Conservation (phyloP, 2,888 invertebrate species). For the Acholoe squamosa region DNA sequence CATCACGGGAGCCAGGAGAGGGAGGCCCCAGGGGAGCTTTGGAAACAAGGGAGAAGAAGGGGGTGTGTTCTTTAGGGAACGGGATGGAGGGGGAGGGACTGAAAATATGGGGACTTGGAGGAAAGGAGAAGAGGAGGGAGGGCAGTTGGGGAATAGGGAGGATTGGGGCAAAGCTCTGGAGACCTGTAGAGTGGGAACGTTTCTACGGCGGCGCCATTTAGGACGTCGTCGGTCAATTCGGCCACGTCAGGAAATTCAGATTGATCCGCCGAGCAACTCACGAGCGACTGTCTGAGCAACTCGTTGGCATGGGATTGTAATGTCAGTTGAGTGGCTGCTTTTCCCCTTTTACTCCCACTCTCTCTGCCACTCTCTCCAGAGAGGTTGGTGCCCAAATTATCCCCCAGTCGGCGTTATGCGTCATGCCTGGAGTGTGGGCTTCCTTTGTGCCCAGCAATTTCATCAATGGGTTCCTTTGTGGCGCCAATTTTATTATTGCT, state of each 20-base stretch:
- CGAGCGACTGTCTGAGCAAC: background rate
- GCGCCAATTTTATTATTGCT: constrained; percentile 51
- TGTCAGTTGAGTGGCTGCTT: constrained; percentile 6
- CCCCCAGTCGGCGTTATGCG: constrained; percentile 8
- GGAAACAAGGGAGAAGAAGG: background rate
- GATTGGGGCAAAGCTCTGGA: no score
- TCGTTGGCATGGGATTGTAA: background rate
- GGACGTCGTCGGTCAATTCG: background rate
- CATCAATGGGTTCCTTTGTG: constrained; percentile 31
- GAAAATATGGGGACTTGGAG: background rate
- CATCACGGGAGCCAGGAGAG: constrained; percentile 17
- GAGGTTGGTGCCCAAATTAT: background rate
- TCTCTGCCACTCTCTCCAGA: background rate
- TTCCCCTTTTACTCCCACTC: background rate
- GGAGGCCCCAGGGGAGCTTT: constrained; percentile 13
- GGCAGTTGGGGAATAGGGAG: no score
- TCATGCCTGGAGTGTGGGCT: background rate
- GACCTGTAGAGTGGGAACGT: background rate
- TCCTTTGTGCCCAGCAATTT: background rate
- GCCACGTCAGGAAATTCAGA: constrained; percentile 6
- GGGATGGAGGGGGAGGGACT: background rate
- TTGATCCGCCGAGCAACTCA: background rate
- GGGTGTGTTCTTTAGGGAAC: background rate
- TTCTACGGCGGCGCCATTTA: background rate
- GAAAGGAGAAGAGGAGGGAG: background rate